Percentiles rank a stretch among this genome's conserved stretches.
phyloP scores from a whole-genome alignment of 2,113 vertebrate species.

The Erythrocercus mccallii region DNA sequence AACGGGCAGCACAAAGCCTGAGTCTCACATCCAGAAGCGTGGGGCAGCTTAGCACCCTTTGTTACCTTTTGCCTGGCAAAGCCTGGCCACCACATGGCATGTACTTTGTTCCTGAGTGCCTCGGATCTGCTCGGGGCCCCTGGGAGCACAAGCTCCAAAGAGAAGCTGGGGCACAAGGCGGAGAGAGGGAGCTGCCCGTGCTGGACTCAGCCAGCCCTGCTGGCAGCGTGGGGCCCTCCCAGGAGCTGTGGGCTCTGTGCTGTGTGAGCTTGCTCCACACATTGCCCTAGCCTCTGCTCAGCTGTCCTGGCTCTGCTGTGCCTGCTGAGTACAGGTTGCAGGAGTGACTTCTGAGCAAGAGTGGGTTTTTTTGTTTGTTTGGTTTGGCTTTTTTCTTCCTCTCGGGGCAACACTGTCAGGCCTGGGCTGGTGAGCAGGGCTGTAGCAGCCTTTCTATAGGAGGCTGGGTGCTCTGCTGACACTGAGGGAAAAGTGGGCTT shows the following conservation, averaged over 20 bases:
- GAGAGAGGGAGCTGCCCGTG: not conserved
- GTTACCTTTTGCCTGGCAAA: not conserved
- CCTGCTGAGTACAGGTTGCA: not conserved
- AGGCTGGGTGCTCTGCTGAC: not conserved
- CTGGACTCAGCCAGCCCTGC: fast-evolving
- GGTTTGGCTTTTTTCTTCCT: conserved; percentile 13
- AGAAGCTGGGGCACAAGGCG: not conserved
- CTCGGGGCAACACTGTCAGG: not conserved
- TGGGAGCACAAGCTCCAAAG: not conserved
- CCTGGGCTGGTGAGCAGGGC: not conserved
- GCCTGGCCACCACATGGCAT: not conserved
- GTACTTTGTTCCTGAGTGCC: not conserved
- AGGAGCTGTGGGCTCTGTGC: not conserved
- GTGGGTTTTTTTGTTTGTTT: not conserved
- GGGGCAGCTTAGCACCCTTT: not conserved
- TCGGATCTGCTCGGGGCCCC: not conserved
- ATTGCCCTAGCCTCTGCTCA: not conserved
- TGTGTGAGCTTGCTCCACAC: not conserved
- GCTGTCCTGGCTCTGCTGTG: not conserved
- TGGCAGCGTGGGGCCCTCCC: not conserved
- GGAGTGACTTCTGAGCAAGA: not conserved
- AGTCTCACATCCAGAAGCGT: not conserved
- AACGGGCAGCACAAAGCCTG: not conserved
- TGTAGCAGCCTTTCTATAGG: not conserved
- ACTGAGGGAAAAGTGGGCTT: not conserved